Conservation (phyloP, 2,888 invertebrate species). For the Belgica antarctica region DNA sequence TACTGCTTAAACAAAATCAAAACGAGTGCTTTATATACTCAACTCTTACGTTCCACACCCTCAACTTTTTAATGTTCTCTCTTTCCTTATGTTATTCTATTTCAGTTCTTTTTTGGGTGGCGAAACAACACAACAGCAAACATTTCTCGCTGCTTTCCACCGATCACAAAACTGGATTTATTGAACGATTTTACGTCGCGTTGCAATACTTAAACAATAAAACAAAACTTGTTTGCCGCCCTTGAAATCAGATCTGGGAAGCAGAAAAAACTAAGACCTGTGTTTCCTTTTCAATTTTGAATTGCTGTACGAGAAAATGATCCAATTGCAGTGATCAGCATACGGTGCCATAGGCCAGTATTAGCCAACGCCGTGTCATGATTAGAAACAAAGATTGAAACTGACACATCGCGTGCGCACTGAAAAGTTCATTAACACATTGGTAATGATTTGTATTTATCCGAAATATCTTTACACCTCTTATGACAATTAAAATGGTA, state of each 20-base stretch:
- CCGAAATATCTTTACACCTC: too few species aligned
- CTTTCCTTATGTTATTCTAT: background rate
- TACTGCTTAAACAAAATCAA: constrained; percentile 37
- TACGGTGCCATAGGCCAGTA: too few species aligned
- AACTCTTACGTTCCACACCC: constrained; percentile 42
- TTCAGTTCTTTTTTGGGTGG: constrained; percentile 6
- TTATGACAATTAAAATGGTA: too few species aligned
- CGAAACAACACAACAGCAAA: background rate
- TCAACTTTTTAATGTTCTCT: constrained; percentile 33
- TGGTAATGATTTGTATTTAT: too few species aligned
- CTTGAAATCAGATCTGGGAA: constrained; percentile 6
- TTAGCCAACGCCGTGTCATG: too few species aligned
- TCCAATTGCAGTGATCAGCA: too few species aligned
- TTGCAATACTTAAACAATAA: background rate
- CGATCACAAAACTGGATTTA: background rate
- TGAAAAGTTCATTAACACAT: too few species aligned
- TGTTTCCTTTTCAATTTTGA: too few species aligned
- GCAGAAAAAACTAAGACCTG: constrained; percentile 9
- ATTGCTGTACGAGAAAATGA: too few species aligned
- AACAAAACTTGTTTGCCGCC: constrained; percentile 4
- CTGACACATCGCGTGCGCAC: too few species aligned
- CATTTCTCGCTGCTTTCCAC: constrained; percentile 1
- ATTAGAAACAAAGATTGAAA: too few species aligned
- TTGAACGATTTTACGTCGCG: background rate
- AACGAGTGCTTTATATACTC: constrained; percentile 35